Evolutionary conservation across 2,888 invertebrate genomes (phyloP).

Genomic region (Agriopis leucophaearia): DNA sequence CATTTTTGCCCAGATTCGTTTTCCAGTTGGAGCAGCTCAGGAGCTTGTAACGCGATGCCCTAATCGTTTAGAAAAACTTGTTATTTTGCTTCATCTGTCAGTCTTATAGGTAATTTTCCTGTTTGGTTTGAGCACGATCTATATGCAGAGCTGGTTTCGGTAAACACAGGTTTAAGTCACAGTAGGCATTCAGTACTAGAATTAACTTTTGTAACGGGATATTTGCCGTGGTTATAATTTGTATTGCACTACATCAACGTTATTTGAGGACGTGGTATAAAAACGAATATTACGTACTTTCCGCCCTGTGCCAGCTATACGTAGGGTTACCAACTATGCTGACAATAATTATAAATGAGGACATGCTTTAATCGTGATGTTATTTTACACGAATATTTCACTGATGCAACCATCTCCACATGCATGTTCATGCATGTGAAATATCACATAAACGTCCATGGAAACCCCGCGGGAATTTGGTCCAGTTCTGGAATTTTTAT

Average conservation of each 20-base stretch:
- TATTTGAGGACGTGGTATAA: background rate
- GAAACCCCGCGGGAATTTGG: no score
- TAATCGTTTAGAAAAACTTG: constrained; percentile 47
- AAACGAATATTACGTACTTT: background rate
- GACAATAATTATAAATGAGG: no score
- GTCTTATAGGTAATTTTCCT: constrained; percentile 48
- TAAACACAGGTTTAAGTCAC: constrained; percentile 22
- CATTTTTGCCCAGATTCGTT: no score
- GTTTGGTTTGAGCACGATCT: constrained; percentile 52
- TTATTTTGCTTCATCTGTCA: constrained; percentile 50
- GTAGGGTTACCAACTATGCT: background rate
- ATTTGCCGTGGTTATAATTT: constrained; percentile 6
- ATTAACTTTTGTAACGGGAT: constrained; percentile 19
- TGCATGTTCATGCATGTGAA: background rate
- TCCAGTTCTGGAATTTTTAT: no score
- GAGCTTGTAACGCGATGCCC: no score
- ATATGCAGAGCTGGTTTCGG: constrained; percentile 44
- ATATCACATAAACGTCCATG: constrained; percentile 12
- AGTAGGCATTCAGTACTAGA: constrained; percentile 10
- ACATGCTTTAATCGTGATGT: no score
- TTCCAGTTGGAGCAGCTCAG: no score
- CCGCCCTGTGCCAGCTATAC: background rate
- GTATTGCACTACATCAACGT: background rate
- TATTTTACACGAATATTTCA: background rate
- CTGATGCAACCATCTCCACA: background rate